Percentiles rank a stretch among this genome's conserved stretches.
phyloP scores from a whole-genome alignment of 2,113 vertebrate species.

The Zeus faber region DNA sequence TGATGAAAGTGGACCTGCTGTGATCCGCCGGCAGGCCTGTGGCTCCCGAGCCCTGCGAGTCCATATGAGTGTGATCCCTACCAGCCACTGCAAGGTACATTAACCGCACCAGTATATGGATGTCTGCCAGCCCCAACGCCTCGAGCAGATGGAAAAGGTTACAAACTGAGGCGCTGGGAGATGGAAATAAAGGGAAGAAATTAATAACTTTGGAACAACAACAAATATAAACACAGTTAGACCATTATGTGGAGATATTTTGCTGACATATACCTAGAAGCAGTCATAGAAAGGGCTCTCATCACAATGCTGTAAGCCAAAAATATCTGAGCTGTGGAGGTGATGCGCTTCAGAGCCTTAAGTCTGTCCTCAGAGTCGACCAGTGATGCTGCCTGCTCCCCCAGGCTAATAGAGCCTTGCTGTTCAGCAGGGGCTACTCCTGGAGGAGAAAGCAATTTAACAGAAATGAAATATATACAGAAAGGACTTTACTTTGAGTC shows the following conservation, averaged over 20 bases:
- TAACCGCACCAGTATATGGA: constrained; percentile 76
- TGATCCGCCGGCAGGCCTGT: constrained; percentile 44
- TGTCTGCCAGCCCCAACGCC: constrained; percentile 77
- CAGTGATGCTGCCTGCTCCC: constrained; percentile 76
- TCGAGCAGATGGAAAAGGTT: constrained; percentile 75
- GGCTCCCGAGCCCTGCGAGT: constrained; percentile 42
- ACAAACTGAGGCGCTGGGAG: constrained; percentile 58
- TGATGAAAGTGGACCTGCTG: constrained; percentile 67
- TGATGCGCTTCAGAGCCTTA: constrained; percentile 75
- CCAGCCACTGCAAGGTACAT: constrained; percentile 78
- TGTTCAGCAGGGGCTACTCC: constrained; percentile 52
- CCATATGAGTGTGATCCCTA: constrained; percentile 64
- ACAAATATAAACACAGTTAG: background rate
- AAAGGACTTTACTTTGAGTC: no score
- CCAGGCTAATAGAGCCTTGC: constrained; percentile 70
- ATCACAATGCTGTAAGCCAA: constrained; percentile 81
- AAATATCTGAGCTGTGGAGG: constrained; percentile 76
- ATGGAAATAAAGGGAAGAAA: constrained; percentile 4
- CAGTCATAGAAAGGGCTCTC: constrained; percentile 74
- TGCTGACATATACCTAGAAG: constrained; percentile 60
- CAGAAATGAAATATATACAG: background rate
- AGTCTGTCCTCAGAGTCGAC: constrained; percentile 74
- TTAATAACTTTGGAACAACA: background rate
- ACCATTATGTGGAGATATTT: background rate
- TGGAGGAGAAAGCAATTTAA: constrained; percentile 21